phyloP scores from a whole-genome alignment of 2,113 vertebrate species.

The Silurus meridionalis region DNA sequence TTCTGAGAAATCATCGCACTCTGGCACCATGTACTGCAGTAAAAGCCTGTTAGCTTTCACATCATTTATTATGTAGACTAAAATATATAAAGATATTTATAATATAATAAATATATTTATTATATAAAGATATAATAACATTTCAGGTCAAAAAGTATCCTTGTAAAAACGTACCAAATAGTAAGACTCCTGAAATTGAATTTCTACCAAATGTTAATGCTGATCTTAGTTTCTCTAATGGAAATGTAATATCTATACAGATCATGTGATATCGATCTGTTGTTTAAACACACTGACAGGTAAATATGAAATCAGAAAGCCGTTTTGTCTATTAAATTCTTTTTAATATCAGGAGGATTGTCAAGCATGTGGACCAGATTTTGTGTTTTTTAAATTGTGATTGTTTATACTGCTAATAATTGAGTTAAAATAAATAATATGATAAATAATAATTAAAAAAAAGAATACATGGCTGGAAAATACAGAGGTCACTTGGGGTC shows the following conservation, averaged over 20 bases:
- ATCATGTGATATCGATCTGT: background rate
- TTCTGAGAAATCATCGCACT: conserved; percentile 1
- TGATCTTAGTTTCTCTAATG: background rate
- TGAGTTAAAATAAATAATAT: background rate
- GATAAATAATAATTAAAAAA: background rate
- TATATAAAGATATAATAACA: background rate
- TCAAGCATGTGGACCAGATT: background rate
- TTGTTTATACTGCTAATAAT: background rate
- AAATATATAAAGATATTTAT: background rate
- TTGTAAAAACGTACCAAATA: background rate
- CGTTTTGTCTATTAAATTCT: background rate
- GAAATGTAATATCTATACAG: background rate
- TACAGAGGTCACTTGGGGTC: background rate
- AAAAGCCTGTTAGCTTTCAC: background rate
- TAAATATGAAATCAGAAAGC: background rate
- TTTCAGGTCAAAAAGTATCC: background rate
- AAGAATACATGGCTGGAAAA: background rate
- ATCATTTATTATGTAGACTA: background rate
- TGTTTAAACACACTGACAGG: background rate
- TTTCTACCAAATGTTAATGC: background rate
- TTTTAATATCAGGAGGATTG: background rate
- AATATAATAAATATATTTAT: too few species aligned
- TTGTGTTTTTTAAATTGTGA: background rate
- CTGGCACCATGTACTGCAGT: background rate
- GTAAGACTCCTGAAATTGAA: background rate